phyloP scores from a whole-genome alignment of 2,888 invertebrate genomes.

The Brachypterus glaber region DNA sequence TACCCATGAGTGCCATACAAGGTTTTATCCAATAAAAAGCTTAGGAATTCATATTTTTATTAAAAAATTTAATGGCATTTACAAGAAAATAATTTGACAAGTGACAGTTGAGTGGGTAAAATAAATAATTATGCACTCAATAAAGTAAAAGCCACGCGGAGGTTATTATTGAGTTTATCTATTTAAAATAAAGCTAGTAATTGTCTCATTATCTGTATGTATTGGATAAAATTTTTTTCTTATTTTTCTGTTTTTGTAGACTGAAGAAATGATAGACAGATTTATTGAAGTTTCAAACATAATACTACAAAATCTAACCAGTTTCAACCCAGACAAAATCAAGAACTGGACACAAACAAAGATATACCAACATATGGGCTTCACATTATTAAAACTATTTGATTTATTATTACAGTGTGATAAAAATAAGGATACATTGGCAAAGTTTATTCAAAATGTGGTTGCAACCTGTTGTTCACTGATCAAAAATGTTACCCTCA shows the following conservation, averaged over 20 bases:
- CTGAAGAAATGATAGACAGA: constrained; percentile 22
- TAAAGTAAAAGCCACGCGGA: no score
- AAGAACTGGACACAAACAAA: constrained; percentile 21
- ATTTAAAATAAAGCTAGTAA: no score
- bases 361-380: constrained; percentile 32
- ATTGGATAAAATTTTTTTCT: no score
- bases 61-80: no score
- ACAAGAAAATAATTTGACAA: no score
- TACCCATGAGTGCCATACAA: no score
- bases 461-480: constrained; percentile 25
- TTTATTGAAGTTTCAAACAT: constrained; percentile 22
- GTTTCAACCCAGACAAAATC: constrained; percentile 24
- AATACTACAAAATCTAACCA: constrained; percentile 27
- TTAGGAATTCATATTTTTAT: no score
- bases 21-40: no score
- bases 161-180: no score
- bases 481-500: constrained; percentile 30
- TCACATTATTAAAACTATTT: constrained; percentile 28
- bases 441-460: constrained; percentile 25
- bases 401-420: constrained; percentile 26
- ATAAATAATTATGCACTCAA: no score
- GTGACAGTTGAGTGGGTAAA: no score
- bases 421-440: constrained; percentile 18
- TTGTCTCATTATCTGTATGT: no score
- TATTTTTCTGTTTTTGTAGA: constrained; percentile 22